Conservation (phyloP, 2,113 vertebrate species). For the Sciurus niger region DNA sequence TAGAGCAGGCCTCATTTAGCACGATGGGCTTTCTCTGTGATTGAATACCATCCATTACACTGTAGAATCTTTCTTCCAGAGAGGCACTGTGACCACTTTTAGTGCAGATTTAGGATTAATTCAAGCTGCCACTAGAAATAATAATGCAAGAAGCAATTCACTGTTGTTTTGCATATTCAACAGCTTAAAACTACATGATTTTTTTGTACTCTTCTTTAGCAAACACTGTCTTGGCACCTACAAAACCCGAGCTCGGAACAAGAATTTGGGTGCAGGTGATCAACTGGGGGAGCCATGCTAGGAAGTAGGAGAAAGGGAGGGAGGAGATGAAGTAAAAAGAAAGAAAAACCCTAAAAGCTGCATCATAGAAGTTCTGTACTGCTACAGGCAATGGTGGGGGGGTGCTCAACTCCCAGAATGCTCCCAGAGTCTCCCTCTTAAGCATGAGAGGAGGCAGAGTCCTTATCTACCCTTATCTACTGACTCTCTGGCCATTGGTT, state of each 20-base stretch:
- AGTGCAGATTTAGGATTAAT: slow-evolving; percentile 36
- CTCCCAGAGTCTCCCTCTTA: not conserved
- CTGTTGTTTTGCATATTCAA: slow-evolving; percentile 56
- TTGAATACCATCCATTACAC: slow-evolving; percentile 32
- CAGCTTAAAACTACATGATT: slow-evolving; percentile 28
- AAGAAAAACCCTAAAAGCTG: not conserved
- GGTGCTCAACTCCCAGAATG: not conserved
- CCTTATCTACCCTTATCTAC: not conserved
- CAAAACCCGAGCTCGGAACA: slow-evolving; percentile 39
- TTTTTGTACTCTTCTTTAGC: not conserved
- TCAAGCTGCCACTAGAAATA: slow-evolving; percentile 58
- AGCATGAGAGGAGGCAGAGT: not conserved
- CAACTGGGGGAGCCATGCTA: not conserved
- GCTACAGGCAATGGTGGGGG: not conserved
- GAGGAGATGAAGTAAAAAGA: not conserved
- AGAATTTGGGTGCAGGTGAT: slow-evolving; percentile 13
- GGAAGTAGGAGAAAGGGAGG: not conserved
- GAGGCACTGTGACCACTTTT: slow-evolving; percentile 6
- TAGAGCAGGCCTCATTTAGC: slow-evolving; percentile 73
- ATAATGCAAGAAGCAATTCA: slow-evolving; percentile 43
- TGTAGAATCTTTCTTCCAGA: slow-evolving; percentile 58
- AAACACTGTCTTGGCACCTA: not conserved
- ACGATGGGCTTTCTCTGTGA: slow-evolving; percentile 61
- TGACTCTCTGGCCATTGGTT: not conserved
- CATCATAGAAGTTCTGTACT: not conserved